Evolutionary conservation across 1,140 invertebrate genomes (phyloP).

Genomic region (Pygmarrhopalites habei): DNA sequence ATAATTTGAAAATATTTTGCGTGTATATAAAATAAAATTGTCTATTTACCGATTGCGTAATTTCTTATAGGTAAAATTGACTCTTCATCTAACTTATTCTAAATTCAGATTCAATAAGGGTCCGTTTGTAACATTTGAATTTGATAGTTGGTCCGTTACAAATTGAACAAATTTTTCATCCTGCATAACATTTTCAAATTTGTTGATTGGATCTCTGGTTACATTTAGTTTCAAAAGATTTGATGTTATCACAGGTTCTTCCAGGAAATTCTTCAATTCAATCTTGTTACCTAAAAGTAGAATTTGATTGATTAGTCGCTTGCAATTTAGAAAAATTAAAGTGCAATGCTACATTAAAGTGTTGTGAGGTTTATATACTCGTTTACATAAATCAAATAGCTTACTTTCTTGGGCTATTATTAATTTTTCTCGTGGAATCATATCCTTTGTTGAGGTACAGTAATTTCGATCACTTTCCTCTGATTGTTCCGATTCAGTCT

Average conservation of each 20-base stretch:
- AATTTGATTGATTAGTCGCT: too few species aligned
- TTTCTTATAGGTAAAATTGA: too few species aligned
- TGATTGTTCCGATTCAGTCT: too few species aligned
- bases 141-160: neutral
- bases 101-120: too few species aligned
- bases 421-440: neutral
- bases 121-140: too few species aligned
- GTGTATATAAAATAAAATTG: too few species aligned
- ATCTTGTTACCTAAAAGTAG: conserved; percentile 10
- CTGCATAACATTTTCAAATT: conserved; percentile 10
- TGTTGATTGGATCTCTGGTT: neutral
- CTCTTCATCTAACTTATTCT: too few species aligned
- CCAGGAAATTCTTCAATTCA: neutral
- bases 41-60: too few species aligned
- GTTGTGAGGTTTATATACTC: too few species aligned
- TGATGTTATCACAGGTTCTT: neutral
- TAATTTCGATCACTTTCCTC: conserved; percentile 8
- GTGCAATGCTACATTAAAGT: too few species aligned
- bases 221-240: neutral
- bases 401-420: neutral
- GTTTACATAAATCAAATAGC: neutral
- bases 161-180: conserved; percentile 10
- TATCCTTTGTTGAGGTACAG: conserved; percentile 8
- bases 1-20: too few species aligned
- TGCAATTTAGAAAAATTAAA: too few species aligned